Base-by-base conservation (phyloP, 2,888 invertebrate species). In the Apamea anceps region DNA sequence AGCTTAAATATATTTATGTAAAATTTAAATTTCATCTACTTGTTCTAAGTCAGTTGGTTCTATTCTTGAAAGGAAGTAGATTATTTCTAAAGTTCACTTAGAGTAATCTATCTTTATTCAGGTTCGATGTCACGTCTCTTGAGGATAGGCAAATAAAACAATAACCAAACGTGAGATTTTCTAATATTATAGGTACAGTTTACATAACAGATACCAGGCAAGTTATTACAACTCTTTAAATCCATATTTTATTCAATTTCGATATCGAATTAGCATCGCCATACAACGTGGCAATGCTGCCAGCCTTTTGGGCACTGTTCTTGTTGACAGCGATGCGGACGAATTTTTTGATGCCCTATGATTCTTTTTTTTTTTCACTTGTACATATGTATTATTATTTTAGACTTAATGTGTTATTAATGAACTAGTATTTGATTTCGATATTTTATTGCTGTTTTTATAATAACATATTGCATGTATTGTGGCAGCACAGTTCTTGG, bases 41-140 rank as follows among this genome's bases (percentile, higher is more conserved):
- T 37, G 6, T 63, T 37, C 8, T 1, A 10, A 45, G 21, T 37
- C n/a, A 45, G 25, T 57, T 57, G 2, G 21, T 65, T 81, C 13
- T 18, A 42, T 57, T 25, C 7, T 37, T 15, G 65, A 51, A 57
- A 57, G 15, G 65, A 48, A 25, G 13, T 37, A 57, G n/a, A 42
- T 60, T 80, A 21, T 51, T 54, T 54, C 42, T 57, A 48, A 28
- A 48, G 21, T 45, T 63, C 32, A 32, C n/a, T 32, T 8, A n/a
- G 4, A n/a, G 74, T 65, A 74, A 80, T 80, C 57, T 51, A 66
- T 80, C 74, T 80, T 73, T 74, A 81, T 79, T 81, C 63, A 37
- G n/a, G n/a, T 57, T 32, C 63, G 32, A n/a, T 21, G 28, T 37
- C n/a, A 42, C 21, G 25, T 45, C 75, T 82, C 75, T n/a, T 42